These are phyloP conservation scores for Pluvianellus socialis DNA, from an alignment of 2,113 vertebrate species.

Conservation along the genomic window DNA sequence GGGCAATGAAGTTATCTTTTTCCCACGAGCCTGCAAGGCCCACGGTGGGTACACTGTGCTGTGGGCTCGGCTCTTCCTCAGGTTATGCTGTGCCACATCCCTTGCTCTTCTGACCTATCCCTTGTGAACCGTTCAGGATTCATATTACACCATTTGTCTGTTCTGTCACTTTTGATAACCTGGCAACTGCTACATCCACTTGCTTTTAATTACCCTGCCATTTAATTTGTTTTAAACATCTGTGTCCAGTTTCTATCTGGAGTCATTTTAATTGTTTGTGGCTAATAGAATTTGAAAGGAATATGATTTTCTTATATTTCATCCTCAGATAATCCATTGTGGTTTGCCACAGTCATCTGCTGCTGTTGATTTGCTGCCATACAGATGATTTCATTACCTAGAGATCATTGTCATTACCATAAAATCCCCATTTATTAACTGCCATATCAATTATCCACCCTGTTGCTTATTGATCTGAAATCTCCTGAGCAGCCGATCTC, in stretches of 20 bases:
- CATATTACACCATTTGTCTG: neutral
- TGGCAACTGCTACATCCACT: neutral
- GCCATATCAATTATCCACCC: conserved; percentile 17
- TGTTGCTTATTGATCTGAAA: conserved; percentile 1
- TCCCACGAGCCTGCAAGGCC: neutral
- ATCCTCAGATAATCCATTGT: conserved; percentile 7
- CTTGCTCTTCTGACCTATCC: neutral
- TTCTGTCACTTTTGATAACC: conserved; percentile 15
- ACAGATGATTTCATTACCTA: conserved; percentile 36
- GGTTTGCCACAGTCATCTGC: conserved; percentile 6
- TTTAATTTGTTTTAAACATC: conserved; percentile 36
- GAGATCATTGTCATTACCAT: conserved; percentile 41
- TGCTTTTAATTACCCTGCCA: conserved; percentile 16
- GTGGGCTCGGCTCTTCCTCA: neutral
- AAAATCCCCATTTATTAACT: conserved; percentile 45
- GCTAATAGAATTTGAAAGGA: conserved; percentile 39
- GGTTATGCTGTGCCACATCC: rapidly evolving
- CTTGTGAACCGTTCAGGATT: neutral
- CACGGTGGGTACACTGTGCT: rapidly evolving
- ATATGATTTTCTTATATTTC: conserved; percentile 20
- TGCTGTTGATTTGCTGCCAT: conserved; percentile 33
- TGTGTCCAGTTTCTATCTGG: neutral
- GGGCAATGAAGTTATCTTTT: neutral
- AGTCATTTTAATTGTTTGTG: neutral
- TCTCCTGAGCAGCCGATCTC: neutral